Conservation (phyloP, 2,113 vertebrate species). For the Narcine bancroftii region DNA sequence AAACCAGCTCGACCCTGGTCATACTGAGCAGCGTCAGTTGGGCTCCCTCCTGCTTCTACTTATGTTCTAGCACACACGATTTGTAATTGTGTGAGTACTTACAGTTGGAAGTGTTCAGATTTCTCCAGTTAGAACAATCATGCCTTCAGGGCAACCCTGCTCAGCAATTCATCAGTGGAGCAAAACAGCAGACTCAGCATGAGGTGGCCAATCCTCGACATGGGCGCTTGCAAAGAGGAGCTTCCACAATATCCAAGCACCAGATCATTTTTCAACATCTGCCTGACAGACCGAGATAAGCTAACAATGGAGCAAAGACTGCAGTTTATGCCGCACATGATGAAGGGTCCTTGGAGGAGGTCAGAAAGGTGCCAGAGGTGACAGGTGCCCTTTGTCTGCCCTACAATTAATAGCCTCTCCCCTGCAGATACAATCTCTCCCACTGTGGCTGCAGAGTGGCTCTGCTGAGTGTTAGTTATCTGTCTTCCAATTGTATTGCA, state of each 20-base stretch:
- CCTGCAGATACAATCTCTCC: slow-evolving; percentile 53
- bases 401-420: slow-evolving; percentile 58
- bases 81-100: too few species aligned
- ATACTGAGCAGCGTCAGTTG: too few species aligned
- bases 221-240: neutral
- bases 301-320: neutral
- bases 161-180: slow-evolving; percentile 39
- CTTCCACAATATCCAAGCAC: neutral
- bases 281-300: slow-evolving; percentile 10
- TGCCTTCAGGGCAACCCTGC: neutral
- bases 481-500: slow-evolving; percentile 19
- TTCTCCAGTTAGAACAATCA: neutral
- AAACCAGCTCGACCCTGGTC: too few species aligned
- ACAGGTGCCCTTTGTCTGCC: slow-evolving; percentile 50
- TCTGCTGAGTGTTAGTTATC: slow-evolving; percentile 28
- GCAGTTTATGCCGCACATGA: slow-evolving; percentile 46
- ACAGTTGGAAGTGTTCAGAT: neutral
- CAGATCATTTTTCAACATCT: neutral
- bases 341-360: slow-evolving; percentile 44
- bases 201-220: slow-evolving; percentile 41
- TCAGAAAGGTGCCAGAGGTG: slow-evolving; percentile 40
- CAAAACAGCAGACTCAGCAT: slow-evolving; percentile 41
- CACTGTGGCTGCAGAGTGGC: neutral
- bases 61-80: neutral
- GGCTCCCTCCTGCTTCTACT: too few species aligned